Base-by-base conservation (phyloP, 2,888 invertebrate genomes). In the Aleiodes alternator region DNA sequence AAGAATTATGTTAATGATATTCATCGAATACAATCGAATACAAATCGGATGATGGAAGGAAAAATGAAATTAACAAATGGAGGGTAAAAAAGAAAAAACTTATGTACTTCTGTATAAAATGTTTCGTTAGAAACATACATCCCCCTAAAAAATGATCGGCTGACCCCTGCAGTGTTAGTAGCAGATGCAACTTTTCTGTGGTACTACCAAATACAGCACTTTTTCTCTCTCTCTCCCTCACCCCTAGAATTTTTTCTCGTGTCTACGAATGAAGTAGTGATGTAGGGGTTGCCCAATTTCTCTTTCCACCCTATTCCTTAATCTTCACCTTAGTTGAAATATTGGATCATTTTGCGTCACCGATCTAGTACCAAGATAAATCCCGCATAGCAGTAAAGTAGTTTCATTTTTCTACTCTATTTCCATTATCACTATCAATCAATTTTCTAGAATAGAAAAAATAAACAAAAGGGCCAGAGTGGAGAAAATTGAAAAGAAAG, bases 121-220 rank as follows among this genome's bases (percentile, higher is more conserved):
- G 53, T 43, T 56, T 72, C 72, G 29, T 57, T 48, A 57, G 43
- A 70, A 69, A 8, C 69, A 50, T 69, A 84, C 85, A 51, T 64
- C 87, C 87, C 82, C 84, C 85, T 88, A 79, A 88, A 34, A 88
- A 88, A 87, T 87, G 86, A 87, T 84, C 84, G 83, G 72, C 31
- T 82, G 77, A 83, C 86, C 87, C 88, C 87, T 79, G 86, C 81
- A 75, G 88, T 73, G 88, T 23, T 23, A 23, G 23, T 84, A 82
- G 84, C 88, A 88, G 88, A 88, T 88, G 88, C 85, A 87, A 83
- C 84, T 80, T 86, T 86, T 80, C 84, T 84, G 69, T 71, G 69
- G 71, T 53, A 11, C 72, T 53, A 53, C 23, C 55, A 72, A 51
- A 72, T 64, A 72, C 73, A 70, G 57, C 56, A 55, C 64, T 5